A percentile compares a stretch with the other conserved stretches of the same genome.
Conservation (phyloP, 2,113 vertebrate species). For the Acanthisitta chloris region DNA sequence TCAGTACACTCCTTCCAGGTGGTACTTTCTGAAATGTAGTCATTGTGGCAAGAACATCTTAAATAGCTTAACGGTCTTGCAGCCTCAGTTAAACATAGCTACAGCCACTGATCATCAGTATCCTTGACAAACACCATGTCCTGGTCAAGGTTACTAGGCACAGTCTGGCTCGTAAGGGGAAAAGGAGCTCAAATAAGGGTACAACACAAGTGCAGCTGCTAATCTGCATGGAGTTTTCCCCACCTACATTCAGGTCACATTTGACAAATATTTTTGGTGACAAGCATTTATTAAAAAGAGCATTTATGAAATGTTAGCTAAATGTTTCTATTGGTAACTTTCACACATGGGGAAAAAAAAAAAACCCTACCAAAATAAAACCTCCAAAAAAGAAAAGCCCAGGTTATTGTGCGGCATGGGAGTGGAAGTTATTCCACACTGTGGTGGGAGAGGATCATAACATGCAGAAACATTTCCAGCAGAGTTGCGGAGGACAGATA, state of each 20-base stretch:
- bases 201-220: not conserved
- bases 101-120: not conserved
- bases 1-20: slow-evolving; percentile 32
- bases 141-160: not conserved
- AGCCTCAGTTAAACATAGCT: not conserved
- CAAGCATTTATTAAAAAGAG: not conserved
- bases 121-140: not conserved
- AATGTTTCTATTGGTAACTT: not conserved
- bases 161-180: not conserved
- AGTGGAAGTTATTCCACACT: not conserved
- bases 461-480: not conserved
- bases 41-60: slow-evolving; percentile 3
- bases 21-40: slow-evolving; percentile 58
- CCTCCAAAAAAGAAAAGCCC: not conserved
- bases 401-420: not conserved
- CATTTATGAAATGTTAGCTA: not conserved
- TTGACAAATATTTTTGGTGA: not conserved
- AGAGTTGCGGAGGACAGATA: not conserved
- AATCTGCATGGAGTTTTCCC: not conserved
- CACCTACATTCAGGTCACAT: not conserved
- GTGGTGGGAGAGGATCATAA: not conserved
- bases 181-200: not conserved
- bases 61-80: slow-evolving; percentile 6
- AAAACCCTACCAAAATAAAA: not conserved
- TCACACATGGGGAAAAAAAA: accelerated